Conservation (phyloP, 2,113 vertebrate species). For the Gymnogyps californianus region DNA sequence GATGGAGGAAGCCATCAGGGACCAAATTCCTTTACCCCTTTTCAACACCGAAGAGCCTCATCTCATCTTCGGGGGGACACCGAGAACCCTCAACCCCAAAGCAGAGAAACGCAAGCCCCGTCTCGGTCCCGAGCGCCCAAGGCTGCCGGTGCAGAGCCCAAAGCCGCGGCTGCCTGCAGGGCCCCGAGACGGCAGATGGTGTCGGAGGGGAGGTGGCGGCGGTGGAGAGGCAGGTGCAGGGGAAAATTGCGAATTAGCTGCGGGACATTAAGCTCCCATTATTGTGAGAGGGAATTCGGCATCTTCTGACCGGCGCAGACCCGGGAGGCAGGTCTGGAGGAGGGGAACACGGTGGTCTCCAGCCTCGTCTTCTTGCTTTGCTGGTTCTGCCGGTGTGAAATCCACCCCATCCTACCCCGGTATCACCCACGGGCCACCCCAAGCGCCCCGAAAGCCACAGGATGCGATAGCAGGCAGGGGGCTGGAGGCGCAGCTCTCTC, state of each 20-base stretch:
- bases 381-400: background rate
- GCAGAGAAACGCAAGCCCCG: background rate
- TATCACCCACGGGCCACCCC: background rate
- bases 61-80: background rate
- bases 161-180: background rate
- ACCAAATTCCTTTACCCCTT: background rate
- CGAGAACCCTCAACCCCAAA: background rate
- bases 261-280: slow-evolving; percentile 54
- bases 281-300: background rate
- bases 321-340: background rate
- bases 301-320: background rate
- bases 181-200: slow-evolving; percentile 69
- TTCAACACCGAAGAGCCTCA: background rate
- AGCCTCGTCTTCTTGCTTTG: background rate
- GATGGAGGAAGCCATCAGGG: background rate
- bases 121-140: fast-evolving
- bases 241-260: slow-evolving; percentile 48
- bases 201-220: background rate
- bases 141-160: background rate
- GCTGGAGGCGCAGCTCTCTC: background rate
- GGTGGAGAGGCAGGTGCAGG: slow-evolving; percentile 63
- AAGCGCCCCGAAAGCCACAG: background rate
- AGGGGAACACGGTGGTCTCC: background rate
- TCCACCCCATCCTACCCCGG: background rate
- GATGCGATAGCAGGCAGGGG: background rate